Evolutionary conservation across 1,140 invertebrate genomes (phyloP).

Genomic region (Brachionus rubens): DNA sequence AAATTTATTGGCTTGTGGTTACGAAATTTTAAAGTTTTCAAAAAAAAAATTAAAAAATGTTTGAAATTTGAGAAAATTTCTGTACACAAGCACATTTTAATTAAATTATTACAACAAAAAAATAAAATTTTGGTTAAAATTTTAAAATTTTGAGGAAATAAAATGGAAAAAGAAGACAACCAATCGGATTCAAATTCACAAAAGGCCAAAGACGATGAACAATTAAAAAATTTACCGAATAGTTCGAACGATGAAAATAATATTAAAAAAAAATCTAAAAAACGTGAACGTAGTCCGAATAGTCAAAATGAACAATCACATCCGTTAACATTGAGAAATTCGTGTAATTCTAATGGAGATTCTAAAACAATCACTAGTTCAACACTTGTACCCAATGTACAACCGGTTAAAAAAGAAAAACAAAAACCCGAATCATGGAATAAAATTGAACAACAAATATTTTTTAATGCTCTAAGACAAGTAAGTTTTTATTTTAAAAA

Average conservation of each 20-base stretch:
- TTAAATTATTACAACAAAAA: constrained; percentile 1
- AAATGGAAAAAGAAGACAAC: constrained; percentile 16
- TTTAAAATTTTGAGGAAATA: background rate
- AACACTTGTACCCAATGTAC: background rate
- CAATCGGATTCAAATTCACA: background rate
- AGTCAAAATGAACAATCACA: background rate
- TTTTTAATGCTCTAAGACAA: constrained; percentile 44
- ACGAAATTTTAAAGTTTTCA: no score
- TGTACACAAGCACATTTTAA: no score
- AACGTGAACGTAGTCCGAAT: constrained; percentile 13
- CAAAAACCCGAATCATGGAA: constrained; percentile 43
- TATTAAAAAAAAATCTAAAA: constrained; percentile 14
- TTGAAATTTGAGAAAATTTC: no score
- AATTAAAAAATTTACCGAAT: background rate
- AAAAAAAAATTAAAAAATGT: no score
- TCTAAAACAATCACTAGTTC: background rate
- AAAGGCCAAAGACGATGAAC: background rate
- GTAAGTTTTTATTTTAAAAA: no score
- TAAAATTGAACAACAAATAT: constrained; percentile 45
- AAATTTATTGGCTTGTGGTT: no score
- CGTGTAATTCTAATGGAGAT: background rate
- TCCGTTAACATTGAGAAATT: background rate
- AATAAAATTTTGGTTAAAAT: background rate
- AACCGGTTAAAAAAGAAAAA: constrained; percentile 42
- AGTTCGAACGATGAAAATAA: background rate